phyloP scores from a whole-genome alignment of 92 coral and sea anemone genomes.

The Blastomussa wellsi region DNA sequence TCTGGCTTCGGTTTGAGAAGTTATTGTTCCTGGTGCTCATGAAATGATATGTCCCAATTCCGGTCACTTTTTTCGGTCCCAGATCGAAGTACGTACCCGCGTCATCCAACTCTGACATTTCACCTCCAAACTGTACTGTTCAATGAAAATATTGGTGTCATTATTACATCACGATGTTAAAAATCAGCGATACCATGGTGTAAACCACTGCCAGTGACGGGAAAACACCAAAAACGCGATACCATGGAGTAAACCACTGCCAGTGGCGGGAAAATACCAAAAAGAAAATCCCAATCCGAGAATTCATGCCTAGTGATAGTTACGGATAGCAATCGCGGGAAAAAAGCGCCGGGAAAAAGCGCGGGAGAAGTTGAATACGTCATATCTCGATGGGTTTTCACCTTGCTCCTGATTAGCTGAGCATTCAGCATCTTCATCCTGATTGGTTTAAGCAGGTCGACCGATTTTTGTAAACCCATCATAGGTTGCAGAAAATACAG shows the following conservation, averaged over 20 bases:
- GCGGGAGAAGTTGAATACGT: neutral
- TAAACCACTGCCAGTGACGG: neutral
- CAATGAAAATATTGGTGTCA: neutral
- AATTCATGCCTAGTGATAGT: neutral
- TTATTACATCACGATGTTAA: neutral
- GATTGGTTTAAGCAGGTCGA: neutral
- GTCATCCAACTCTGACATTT: constrained; percentile 97
- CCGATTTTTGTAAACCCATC: neutral
- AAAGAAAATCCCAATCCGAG: neutral
- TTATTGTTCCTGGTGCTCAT: constrained; percentile 98
- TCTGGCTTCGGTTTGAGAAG: constrained; percentile 97
- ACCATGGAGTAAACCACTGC: neutral
- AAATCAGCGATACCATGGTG: neutral
- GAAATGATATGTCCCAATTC: constrained; percentile 87
- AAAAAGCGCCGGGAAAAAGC: neutral
- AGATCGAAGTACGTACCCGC: constrained; percentile 97
- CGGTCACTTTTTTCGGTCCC: constrained; percentile 89
- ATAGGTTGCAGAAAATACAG: too few species aligned
- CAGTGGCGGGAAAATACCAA: neutral
- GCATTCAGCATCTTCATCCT: neutral
- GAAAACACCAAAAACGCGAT: neutral
- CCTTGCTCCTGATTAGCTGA: neutral
- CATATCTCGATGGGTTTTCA: neutral
- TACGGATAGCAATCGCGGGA: neutral
- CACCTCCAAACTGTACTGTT: constrained; percentile 92